Base-by-base conservation (phyloP, 2,888 invertebrate genomes). In the Apamea sordens region DNA sequence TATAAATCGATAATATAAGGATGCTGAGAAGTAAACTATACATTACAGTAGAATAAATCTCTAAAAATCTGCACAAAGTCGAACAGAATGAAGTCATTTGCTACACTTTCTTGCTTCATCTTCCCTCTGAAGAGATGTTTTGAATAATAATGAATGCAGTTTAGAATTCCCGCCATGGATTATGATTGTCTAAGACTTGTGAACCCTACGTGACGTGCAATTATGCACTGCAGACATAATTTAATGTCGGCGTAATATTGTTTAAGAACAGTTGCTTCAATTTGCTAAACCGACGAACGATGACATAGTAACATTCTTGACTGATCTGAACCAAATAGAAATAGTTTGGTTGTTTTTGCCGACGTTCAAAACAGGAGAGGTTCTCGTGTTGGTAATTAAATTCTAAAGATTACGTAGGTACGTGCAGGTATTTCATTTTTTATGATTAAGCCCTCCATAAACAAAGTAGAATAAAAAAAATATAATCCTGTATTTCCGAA, bases 171-270 rank as follows among this genome's bases (percentile, higher is more conserved):
- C 28, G 36, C 36, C 67, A 32, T 21, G 32, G 68, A 69, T 64
- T 50, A 85, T 61, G 13, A 61, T 61, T 64, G 28, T 56, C 44
- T 73, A 10, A 69, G 56, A 24, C 32, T 32, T 73, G 74, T 41
- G 59, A 86, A 73, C 86, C 83, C 84, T 86, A 73, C 15, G 64
- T 61, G 72, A 70, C 56, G 28, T 63, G 74, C 73, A 82, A 78
- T 75, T 84, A 75, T 75, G 83, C 72, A 50, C 47, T 73, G 61
- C 50, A 75, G 47, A 72, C 72, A 67, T 82, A 73, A 75, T 74
- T 77, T 72, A 84, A 70, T 70, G 73, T 76, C 63, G 47, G 53
- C 71, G 74, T 65, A 50, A 75, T 65, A 84, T 74, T 67, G 86
- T 72, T 69, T 47, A 47, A 24, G 65, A 53, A 47, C 56, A 69